A percentile compares a stretch with the other conserved stretches of the same genome.
These are phyloP conservation scores for Drosophila virilis DNA, from an alignment of 1,140 invertebrate species.

Conservation along the genomic window DNA sequence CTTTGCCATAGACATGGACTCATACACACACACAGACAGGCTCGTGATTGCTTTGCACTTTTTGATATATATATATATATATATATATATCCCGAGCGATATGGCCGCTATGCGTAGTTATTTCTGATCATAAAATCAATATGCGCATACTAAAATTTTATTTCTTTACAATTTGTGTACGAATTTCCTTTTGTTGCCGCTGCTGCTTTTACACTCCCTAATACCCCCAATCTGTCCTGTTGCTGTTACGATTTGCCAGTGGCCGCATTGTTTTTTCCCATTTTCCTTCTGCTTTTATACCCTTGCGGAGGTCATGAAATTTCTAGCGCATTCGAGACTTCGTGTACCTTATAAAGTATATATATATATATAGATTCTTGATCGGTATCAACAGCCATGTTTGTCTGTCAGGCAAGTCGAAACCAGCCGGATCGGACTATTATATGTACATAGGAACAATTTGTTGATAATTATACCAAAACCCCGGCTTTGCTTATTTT, in stretches of 20 bases:
- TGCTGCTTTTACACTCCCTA: conserved; percentile 7
- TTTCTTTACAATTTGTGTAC: conserved; percentile 83
- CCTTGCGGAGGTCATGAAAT: too few species aligned
- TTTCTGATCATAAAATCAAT: conserved; percentile 83
- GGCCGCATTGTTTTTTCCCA: conserved; percentile 58
- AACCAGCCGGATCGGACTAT: too few species aligned
- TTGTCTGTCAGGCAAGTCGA: too few species aligned
- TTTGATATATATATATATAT: conserved; percentile 65
- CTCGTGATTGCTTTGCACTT: conserved; percentile 80
- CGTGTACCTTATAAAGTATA: too few species aligned
- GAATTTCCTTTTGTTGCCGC: conserved; percentile 62
- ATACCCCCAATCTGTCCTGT: background rate
- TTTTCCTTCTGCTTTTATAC: background rate
- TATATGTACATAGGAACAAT: too few species aligned
- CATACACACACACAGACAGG: conserved; percentile 13
- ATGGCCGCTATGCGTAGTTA: conserved; percentile 67
- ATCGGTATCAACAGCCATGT: too few species aligned
- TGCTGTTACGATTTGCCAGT: conserved; percentile 61
- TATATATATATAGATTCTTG: too few species aligned
- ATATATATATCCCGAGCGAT: conserved; percentile 44
- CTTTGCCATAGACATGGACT: conserved; percentile 28
- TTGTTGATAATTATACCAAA: too few species aligned
- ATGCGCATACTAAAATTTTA: conserved; percentile 83
- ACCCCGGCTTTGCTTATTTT: too few species aligned
- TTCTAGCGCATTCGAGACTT: too few species aligned